Percentiles rank a stretch among this genome's conserved stretches.
These are phyloP conservation scores for Canis aureus DNA, from an alignment of 2,113 vertebrate genomes.

Conservation along the genomic window DNA sequence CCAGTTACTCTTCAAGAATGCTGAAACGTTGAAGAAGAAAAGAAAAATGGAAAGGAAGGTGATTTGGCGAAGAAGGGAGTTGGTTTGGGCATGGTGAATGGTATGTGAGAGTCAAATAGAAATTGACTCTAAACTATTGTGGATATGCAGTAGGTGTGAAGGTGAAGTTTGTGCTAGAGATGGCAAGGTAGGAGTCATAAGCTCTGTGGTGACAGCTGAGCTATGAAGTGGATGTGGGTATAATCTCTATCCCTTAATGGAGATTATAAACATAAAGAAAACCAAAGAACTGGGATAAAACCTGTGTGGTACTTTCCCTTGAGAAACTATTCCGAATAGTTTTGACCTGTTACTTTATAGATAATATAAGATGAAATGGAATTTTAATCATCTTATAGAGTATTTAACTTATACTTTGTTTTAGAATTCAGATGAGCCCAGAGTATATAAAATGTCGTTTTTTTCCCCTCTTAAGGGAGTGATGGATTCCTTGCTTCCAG, in stretches of 20 bases:
- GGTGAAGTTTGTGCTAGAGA: not conserved
- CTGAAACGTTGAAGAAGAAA: not conserved
- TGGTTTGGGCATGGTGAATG: not conserved
- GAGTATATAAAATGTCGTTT: not conserved
- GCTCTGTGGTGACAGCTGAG: not conserved
- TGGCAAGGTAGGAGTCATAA: not conserved
- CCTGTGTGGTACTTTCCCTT: not conserved
- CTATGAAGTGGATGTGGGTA: not conserved
- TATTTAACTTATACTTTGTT: not conserved
- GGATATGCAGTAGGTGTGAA: not conserved
- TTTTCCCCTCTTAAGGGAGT: not conserved
- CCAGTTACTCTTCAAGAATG: not conserved
- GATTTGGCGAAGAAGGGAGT: not conserved
- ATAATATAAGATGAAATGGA: not conserved
- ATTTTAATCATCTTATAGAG: not conserved
- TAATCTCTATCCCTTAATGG: not conserved
- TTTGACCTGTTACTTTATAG: not conserved
- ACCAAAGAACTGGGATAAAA: not conserved
- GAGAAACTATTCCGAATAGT: not conserved
- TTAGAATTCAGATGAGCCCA: not conserved
- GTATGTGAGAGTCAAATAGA: not conserved
- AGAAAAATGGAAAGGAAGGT: not conserved
- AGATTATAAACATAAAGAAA: not conserved
- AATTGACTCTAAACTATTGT: not conserved
- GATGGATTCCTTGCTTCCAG: not conserved